These are phyloP conservation scores for Endotricha flammealis DNA, from an alignment of 2,888 invertebrate species.

Conservation along the genomic window DNA sequence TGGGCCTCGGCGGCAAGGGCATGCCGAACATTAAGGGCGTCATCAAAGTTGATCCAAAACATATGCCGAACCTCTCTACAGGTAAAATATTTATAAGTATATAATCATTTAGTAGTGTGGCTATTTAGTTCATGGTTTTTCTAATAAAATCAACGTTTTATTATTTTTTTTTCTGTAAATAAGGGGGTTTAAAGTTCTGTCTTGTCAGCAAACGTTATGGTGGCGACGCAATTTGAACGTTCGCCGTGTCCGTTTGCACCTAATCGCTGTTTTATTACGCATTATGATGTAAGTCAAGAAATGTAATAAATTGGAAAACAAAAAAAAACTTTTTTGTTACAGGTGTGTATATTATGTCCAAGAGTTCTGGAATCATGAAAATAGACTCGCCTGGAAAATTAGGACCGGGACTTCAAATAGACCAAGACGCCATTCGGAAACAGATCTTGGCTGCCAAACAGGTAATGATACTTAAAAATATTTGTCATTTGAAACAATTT, in stretches of 20 bases:
- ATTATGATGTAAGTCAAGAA: too few relatives aligned
- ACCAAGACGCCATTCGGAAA: conserved; percentile 71
- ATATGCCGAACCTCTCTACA: conserved; percentile 80
- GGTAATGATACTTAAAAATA: too few relatives aligned
- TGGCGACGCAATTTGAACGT: too few relatives aligned
- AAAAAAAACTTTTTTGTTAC: conserved; percentile 54
- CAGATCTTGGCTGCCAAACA: conserved; percentile 73
- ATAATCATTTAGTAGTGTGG: conserved; percentile 7
- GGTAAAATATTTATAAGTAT: conserved; percentile 41
- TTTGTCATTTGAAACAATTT: too few relatives aligned
- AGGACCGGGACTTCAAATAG: conserved; percentile 69
- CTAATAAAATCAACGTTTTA: too few relatives aligned
- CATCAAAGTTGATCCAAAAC: conserved; percentile 85
- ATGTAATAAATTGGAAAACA: too few relatives aligned
- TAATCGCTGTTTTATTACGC: too few relatives aligned
- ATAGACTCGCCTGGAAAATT: conserved; percentile 81
- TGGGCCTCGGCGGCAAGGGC: conserved; percentile 71
- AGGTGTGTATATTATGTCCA: conserved; percentile 87
- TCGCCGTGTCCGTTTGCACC: too few relatives aligned
- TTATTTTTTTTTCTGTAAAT: too few relatives aligned
- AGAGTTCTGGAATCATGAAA: conserved; percentile 86
- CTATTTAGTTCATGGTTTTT: conserved; percentile 9
- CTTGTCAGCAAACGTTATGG: too few relatives aligned
- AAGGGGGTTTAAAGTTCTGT: too few relatives aligned
- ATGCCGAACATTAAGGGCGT: conserved; percentile 82